Evolutionary conservation across 2,888 invertebrate genomes (phyloP).

Genomic region (Sminthurides aquaticus): DNA sequence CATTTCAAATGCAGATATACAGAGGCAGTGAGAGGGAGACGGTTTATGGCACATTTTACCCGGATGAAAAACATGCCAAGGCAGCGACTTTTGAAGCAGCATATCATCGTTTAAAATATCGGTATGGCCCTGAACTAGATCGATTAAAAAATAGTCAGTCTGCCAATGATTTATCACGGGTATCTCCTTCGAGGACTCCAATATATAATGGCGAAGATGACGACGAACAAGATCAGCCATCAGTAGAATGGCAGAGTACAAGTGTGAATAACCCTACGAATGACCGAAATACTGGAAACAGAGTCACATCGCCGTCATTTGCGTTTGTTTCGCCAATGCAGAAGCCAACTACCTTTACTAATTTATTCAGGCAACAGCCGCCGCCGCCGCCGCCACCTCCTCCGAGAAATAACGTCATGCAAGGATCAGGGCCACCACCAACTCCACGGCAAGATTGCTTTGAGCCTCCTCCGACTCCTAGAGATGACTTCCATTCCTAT

Average conservation of each 20-base stretch:
- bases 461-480: conserved; percentile 1
- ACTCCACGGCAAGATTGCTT: background rate
- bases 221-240: background rate
- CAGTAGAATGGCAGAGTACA: too few species aligned
- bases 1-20: conserved; percentile 4
- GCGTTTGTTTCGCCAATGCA: background rate
- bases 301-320: background rate
- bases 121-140: conserved; percentile 10
- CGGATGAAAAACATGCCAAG: conserved; percentile 1
- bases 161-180: background rate
- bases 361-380: background rate
- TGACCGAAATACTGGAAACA: background rate
- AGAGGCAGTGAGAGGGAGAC: conserved; percentile 2
- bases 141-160: background rate
- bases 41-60: conserved; percentile 5
- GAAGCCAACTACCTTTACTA: background rate
- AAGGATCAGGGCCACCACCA: background rate
- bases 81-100: conserved; percentile 11
- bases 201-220: background rate
- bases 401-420: background rate
- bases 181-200: background rate
- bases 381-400: conserved; percentile 3
- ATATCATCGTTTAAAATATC: background rate
- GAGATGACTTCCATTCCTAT: background rate
- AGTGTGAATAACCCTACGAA: too few species aligned